A percentile compares a stretch with the other conserved stretches of the same genome.
phyloP scores from a whole-genome alignment of 2,888 invertebrate genomes.

The Perizoma affinitatum region DNA sequence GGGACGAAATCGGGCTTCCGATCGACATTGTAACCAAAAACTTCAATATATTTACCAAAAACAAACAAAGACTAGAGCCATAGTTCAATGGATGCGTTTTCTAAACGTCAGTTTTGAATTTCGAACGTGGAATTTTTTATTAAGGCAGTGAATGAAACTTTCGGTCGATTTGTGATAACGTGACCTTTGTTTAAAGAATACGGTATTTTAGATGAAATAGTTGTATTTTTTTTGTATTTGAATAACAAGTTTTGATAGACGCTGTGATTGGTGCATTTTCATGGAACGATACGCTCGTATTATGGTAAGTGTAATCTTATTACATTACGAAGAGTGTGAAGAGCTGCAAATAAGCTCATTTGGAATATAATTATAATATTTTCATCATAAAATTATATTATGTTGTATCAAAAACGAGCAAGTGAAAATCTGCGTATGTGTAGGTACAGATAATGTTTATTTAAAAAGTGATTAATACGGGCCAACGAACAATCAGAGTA shows the following conservation, averaged over 20 bases:
- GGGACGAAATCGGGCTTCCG: slow-evolving; percentile 44
- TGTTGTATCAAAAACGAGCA: too few species aligned
- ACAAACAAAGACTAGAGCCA: slow-evolving; percentile 29
- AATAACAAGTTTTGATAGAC: not conserved
- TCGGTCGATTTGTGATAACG: slow-evolving; percentile 48
- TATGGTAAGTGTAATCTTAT: slow-evolving; percentile 18
- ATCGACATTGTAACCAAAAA: slow-evolving; percentile 45
- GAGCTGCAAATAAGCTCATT: slow-evolving; percentile 5
- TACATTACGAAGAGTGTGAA: not conserved
- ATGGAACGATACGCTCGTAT: slow-evolving; percentile 20
- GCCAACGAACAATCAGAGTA: too few species aligned
- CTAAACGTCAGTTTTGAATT: slow-evolving; percentile 55
- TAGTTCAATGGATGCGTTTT: slow-evolving; percentile 37
- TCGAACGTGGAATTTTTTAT: slow-evolving; percentile 50
- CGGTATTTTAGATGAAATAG: slow-evolving; percentile 11
- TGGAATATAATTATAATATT: slow-evolving; percentile 10
- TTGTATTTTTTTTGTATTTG: slow-evolving; percentile 1
- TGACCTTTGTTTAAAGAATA: slow-evolving; percentile 51
- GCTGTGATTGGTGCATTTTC: slow-evolving; percentile 3
- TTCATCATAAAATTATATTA: not conserved
- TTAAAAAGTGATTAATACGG: too few species aligned
- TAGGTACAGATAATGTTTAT: too few species aligned
- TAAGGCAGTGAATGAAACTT: slow-evolving; percentile 53
- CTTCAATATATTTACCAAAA: slow-evolving; percentile 46
- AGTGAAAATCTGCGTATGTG: too few species aligned